A percentile compares a stretch with the other conserved stretches of the same genome.
Evolutionary conservation across 2,888 invertebrate species (phyloP).

Genomic region (Anoncus sp.): DNA sequence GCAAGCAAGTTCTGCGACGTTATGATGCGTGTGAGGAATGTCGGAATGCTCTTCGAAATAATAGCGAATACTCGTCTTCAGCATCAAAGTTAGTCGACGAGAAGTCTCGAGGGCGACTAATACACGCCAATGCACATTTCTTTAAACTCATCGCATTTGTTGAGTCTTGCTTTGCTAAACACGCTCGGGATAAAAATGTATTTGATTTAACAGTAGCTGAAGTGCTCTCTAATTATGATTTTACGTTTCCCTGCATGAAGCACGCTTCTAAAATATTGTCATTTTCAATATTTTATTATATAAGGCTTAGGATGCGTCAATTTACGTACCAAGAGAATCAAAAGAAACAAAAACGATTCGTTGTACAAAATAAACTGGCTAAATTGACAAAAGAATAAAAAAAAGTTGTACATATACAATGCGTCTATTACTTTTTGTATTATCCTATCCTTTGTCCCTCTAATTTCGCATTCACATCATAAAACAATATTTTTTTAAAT

Average conservation of each 20-base stretch:
- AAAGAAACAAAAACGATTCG: slow-evolving; percentile 8
- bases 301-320: slow-evolving; percentile 25
- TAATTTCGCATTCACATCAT: too few relatives aligned
- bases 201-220: slow-evolving; percentile 23
- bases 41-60: slow-evolving; percentile 20
- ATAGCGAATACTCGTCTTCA: background rate
- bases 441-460: too few relatives aligned
- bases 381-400: slow-evolving; percentile 14
- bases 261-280: slow-evolving; percentile 30
- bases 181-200: slow-evolving; percentile 10
- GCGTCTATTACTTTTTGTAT: too few relatives aligned
- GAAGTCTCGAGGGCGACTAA: background rate
- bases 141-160: background rate
- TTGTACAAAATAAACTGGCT: slow-evolving; percentile 14
- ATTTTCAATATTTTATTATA: slow-evolving; percentile 32
- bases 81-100: slow-evolving; percentile 27
- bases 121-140: too few relatives aligned
- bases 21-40: slow-evolving; percentile 22
- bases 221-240: slow-evolving; percentile 22
- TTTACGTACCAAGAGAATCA: slow-evolving; percentile 21
- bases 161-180: slow-evolving; percentile 26
- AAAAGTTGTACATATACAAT: background rate
- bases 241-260: slow-evolving; percentile 31
- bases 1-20: slow-evolving; percentile 23
- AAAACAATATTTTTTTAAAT: too few relatives aligned